Evolutionary conservation across 2,797 vertebrate species (phyloP).

Genomic region (Galago senegalensis): DNA sequence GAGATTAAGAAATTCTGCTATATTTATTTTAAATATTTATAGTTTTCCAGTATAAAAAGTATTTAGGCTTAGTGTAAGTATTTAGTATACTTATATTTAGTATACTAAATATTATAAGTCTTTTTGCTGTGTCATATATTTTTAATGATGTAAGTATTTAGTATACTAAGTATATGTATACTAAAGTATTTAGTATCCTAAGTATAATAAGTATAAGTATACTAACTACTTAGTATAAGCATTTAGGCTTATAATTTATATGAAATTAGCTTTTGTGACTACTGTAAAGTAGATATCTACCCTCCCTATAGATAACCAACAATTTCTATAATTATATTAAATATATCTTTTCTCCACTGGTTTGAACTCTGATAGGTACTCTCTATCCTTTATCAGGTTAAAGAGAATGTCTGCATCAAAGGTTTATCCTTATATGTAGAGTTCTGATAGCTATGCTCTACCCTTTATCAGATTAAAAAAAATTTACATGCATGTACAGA

Average conservation of each 20-base stretch:
- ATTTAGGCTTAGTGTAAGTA: not conserved
- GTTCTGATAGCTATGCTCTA: not conserved
- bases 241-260: conserved; percentile 36
- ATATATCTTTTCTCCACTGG: not conserved
- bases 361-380: not conserved
- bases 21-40: not conserved
- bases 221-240: not conserved
- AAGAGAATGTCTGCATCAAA: not conserved
- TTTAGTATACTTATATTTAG: not conserved
- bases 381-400: conserved; percentile 24
- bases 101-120: no score
- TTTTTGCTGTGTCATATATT: no score
- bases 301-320: not conserved
- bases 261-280: conserved; percentile 58
- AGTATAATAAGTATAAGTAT: no score
- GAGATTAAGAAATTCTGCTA: not conserved
- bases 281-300: not conserved
- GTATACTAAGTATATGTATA: no score
- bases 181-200: no score
- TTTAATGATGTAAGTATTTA: no score
- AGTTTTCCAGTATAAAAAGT: not conserved
- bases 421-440: not conserved
- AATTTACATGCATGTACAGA: not conserved
- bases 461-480: conserved; percentile 35
- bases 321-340: not conserved